phyloP scores from a whole-genome alignment of 2,888 invertebrate species.

The Prenolepis imparis region DNA sequence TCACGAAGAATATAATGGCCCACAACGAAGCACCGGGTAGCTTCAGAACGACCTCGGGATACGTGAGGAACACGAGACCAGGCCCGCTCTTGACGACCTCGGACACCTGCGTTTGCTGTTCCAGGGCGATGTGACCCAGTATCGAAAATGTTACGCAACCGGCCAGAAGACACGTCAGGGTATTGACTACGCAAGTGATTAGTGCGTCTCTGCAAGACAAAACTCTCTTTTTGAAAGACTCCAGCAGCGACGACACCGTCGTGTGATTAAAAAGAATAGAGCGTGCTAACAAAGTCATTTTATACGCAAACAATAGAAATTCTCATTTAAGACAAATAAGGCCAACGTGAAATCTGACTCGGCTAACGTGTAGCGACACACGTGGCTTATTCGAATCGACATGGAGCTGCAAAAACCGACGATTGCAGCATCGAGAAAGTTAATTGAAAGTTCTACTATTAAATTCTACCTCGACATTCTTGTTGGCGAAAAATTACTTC shows the following conservation, averaged over 20 bases:
- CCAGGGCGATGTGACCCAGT: conserved; percentile 90
- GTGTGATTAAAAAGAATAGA: conserved; percentile 41
- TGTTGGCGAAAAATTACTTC: background rate
- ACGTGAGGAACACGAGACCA: conserved; percentile 92
- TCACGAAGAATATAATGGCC: conserved; percentile 91
- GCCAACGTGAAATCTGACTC: conserved; percentile 4
- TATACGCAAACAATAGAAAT: background rate
- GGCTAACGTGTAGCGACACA: background rate
- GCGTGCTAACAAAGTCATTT: conserved; percentile 3
- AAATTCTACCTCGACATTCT: conserved; percentile 8
- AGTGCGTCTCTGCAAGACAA: conserved; percentile 89
- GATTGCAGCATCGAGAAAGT: background rate
- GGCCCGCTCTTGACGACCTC: conserved; percentile 89
- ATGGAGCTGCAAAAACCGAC: conserved; percentile 22
- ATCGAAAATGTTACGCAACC: conserved; percentile 93
- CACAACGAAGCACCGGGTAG: conserved; percentile 91
- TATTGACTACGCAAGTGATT: conserved; percentile 91
- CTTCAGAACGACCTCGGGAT: conserved; percentile 92
- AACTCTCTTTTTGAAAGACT: conserved; percentile 65
- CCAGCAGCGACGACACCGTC: conserved; percentile 43
- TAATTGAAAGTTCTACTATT: background rate
- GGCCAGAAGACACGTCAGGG: conserved; percentile 91
- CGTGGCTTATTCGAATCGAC: background rate
- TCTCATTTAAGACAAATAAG: conserved; percentile 26
- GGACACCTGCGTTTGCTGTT: conserved; percentile 87